Percentiles rank a stretch among this genome's conserved stretches.
phyloP scores from a whole-genome alignment of 2,113 vertebrate genomes.

The Tauraco erythrolophus region DNA sequence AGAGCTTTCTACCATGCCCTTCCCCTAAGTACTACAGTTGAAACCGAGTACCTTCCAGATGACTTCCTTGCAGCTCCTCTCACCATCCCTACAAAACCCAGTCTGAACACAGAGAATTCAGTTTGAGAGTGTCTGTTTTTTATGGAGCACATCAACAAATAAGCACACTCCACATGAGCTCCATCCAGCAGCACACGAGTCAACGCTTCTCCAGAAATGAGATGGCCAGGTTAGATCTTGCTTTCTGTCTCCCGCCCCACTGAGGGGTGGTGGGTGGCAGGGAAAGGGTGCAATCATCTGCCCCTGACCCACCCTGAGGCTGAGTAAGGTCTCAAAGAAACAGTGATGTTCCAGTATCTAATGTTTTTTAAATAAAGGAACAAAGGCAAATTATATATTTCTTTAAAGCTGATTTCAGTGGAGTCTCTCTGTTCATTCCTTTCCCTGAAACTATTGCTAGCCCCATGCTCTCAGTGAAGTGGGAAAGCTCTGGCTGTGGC shows the following conservation, averaged over 20 bases:
- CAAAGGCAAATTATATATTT: not conserved
- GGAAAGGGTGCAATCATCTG: not conserved
- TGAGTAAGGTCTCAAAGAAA: not conserved
- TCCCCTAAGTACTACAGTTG: not conserved
- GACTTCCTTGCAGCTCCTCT: not conserved
- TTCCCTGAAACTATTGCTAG: not conserved
- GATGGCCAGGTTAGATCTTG: not conserved
- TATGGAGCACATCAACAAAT: not conserved
- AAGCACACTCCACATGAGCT: not conserved
- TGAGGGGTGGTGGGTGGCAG: not conserved
- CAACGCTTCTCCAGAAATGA: not conserved
- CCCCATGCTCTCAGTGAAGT: rapidly evolving
- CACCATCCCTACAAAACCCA: not conserved
- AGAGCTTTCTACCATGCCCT: not conserved
- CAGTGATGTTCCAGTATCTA: not conserved
- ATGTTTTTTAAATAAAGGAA: not conserved
- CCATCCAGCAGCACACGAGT: not conserved
- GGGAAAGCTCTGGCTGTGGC: not conserved
- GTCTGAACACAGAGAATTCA: not conserved
- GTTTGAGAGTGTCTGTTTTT: not conserved
- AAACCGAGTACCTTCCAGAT: not conserved
- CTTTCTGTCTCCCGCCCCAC: not conserved
- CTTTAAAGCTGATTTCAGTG: not conserved
- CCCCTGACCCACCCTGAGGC: not conserved
- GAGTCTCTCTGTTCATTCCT: not conserved